Evolutionary conservation across 1,140 invertebrate species (phyloP).

Genomic region (Pomacea maculata): DNA sequence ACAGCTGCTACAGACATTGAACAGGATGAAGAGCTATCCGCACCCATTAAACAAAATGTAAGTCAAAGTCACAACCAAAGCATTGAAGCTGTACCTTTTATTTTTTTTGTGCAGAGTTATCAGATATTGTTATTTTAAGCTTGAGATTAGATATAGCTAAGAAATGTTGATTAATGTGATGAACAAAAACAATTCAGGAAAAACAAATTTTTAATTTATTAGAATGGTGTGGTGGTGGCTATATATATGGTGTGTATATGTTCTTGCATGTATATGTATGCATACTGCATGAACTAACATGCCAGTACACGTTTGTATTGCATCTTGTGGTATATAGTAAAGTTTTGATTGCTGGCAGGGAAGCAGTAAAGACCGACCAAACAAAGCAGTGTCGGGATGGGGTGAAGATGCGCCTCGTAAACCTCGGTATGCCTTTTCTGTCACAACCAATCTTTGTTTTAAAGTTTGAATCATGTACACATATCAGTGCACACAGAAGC

Average conservation of each 20-base stretch:
- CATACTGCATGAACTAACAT: background rate
- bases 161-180: background rate
- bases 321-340: background rate
- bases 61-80: slow-evolving; percentile 1
- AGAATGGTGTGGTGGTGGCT: background rate
- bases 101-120: background rate
- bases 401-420: slow-evolving; percentile 48
- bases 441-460: background rate
- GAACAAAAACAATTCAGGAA: background rate
- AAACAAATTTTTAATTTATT: background rate
- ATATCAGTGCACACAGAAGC: background rate
- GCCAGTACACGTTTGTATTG: background rate
- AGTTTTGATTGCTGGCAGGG: background rate
- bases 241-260: background rate
- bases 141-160: background rate
- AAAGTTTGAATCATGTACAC: background rate
- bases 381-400: slow-evolving; percentile 48
- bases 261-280: background rate
- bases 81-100: background rate
- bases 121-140: background rate
- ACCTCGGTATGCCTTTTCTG: slow-evolving; percentile 37
- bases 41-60: slow-evolving; percentile 24
- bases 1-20: slow-evolving; percentile 25
- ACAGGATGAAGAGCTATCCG: slow-evolving; percentile 22
- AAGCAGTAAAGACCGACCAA: slow-evolving; percentile 34